Evolutionary conservation across 2,888 invertebrate genomes (phyloP).

Genomic region (Cephus nigrinus): DNA sequence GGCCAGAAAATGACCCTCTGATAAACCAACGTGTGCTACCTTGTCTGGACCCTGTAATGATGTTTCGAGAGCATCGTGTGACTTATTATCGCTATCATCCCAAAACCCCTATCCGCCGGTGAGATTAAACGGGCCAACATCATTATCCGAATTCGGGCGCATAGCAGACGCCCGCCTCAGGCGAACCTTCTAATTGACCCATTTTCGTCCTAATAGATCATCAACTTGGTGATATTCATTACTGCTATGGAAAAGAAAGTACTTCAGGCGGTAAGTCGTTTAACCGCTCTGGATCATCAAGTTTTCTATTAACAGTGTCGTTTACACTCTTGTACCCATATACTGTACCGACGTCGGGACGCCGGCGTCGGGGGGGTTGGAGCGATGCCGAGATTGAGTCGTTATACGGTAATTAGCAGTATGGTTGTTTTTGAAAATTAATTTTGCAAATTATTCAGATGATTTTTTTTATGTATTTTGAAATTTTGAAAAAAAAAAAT

Average conservation of each 20-base stretch:
- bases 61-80: not conserved
- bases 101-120: slow-evolving; percentile 11
- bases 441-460: too few species aligned
- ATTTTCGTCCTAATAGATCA: slow-evolving; percentile 54
- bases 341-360: slow-evolving; percentile 22
- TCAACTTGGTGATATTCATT: slow-evolving; percentile 46
- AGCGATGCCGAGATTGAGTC: too few species aligned
- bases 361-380: too few species aligned
- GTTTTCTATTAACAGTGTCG: slow-evolving; percentile 9
- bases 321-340: slow-evolving; percentile 4
- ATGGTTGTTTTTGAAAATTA: too few species aligned
- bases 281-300: not conserved
- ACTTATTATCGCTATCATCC: slow-evolving; percentile 4
- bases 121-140: slow-evolving; percentile 44
- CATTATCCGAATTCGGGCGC: slow-evolving; percentile 44
- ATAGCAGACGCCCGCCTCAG: slow-evolving; percentile 29
- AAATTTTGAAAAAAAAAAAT: too few species aligned
- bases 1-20: too few species aligned
- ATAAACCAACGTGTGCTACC: too few species aligned
- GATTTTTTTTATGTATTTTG: too few species aligned
- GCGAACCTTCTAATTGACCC: slow-evolving; percentile 45
- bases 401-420: too few species aligned
- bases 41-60: too few species aligned
- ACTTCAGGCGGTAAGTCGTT: slow-evolving; percentile 5
- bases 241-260: slow-evolving; percentile 31